phyloP scores from a whole-genome alignment of 2,797 vertebrate genomes.

The Cynodonichthys magdalenae region DNA sequence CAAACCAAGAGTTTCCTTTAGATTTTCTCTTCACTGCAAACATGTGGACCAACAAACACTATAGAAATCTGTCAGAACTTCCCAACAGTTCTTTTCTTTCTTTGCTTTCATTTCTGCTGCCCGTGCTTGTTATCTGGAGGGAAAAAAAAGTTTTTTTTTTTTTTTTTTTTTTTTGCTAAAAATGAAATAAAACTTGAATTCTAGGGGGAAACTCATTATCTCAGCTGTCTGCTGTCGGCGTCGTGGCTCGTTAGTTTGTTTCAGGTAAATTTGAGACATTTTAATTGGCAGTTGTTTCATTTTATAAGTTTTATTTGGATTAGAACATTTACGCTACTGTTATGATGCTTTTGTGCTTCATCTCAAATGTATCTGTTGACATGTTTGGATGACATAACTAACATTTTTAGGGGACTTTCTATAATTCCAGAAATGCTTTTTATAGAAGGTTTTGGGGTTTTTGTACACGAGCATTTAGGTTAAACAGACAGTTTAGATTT shows the following conservation, averaged over 20 bases:
- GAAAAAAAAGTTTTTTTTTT: neutral
- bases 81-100: neutral
- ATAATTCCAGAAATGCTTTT: no score
- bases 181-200: neutral
- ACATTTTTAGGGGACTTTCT: no score
- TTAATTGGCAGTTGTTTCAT: neutral
- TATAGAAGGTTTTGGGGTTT: no score
- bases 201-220: neutral
- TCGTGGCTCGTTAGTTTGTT: neutral
- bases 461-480: no score
- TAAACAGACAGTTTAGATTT: no score
- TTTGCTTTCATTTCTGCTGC: neutral
- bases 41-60: neutral
- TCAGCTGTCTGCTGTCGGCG: neutral
- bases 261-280: neutral
- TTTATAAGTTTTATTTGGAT: neutral
- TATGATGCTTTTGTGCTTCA: no score
- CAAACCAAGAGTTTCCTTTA: neutral
- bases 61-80: neutral
- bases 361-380: no score
- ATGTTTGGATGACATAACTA: no score
- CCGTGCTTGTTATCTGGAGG: neutral
- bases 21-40: neutral
- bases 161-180: neutral
- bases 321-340: no score